phyloP scores from a whole-genome alignment of 1,140 invertebrate species.

The Yoshiicerus persimilis region DNA sequence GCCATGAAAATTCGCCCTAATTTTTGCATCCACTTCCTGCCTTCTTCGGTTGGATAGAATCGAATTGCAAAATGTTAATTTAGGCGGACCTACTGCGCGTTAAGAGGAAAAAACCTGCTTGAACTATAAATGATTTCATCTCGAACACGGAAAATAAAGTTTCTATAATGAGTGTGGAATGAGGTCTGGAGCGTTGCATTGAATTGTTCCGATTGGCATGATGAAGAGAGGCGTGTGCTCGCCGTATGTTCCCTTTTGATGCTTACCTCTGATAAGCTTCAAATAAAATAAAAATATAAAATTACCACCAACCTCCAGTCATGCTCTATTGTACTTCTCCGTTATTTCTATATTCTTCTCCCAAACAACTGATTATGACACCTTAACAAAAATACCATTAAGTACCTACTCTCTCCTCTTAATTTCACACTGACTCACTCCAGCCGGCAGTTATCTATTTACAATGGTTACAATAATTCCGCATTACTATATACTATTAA shows the following conservation, averaged over 20 bases:
- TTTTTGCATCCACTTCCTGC: slow-evolving; percentile 4
- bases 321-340: background rate
- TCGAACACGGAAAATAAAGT: slow-evolving; percentile 12
- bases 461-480: background rate
- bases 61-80: slow-evolving; percentile 4
- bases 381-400: slow-evolving; percentile 8
- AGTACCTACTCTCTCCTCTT: background rate
- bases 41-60: background rate
- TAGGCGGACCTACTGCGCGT: background rate
- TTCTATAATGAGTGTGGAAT: slow-evolving; percentile 27
- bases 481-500: background rate
- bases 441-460: background rate
- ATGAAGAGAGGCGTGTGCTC: slow-evolving; percentile 28
- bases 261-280: background rate
- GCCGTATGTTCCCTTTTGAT: slow-evolving; percentile 31
- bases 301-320: background rate
- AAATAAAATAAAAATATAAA: background rate
- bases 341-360: slow-evolving; percentile 1
- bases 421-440: slow-evolving; percentile 8
- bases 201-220: slow-evolving; percentile 14
- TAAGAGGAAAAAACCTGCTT: slow-evolving; percentile 5
- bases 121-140: slow-evolving; percentile 15
- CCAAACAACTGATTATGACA: slow-evolving; percentile 8
- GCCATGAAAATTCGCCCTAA: slow-evolving; percentile 1
- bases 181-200: slow-evolving; percentile 27